phyloP scores from a whole-genome alignment of 1,140 invertebrate genomes.

The Zaprionus nigranus region DNA sequence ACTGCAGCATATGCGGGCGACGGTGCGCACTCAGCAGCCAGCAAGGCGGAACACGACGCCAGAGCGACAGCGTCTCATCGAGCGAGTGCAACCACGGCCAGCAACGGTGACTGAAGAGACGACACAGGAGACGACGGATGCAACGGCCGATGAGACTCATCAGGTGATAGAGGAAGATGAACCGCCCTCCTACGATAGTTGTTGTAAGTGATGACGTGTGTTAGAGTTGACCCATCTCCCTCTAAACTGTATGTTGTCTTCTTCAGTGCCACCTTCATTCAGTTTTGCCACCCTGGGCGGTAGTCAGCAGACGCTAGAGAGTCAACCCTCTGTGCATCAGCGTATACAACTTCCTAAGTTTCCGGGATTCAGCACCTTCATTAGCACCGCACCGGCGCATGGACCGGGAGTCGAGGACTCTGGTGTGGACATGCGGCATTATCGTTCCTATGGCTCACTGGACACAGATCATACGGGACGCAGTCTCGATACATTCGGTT shows the following conservation, averaged over 20 bases:
- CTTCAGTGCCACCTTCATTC: slow-evolving; percentile 77
- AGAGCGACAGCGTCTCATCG: slow-evolving; percentile 68
- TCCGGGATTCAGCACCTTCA: slow-evolving; percentile 69
- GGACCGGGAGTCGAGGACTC: slow-evolving; percentile 59
- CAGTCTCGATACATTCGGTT: slow-evolving; percentile 74
- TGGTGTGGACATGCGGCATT: slow-evolving; percentile 63
- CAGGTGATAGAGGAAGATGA: slow-evolving; percentile 70
- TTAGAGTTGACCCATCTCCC: not conserved
- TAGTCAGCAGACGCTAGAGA: slow-evolving; percentile 70
- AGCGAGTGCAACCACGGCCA: slow-evolving; percentile 60
- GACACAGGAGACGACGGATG: slow-evolving; percentile 31
- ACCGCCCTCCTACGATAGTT: slow-evolving; percentile 79
- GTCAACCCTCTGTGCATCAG: slow-evolving; percentile 39
- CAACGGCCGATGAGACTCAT: slow-evolving; percentile 40
- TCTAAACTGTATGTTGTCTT: not conserved
- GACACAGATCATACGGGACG: slow-evolving; percentile 71
- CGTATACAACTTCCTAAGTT: slow-evolving; percentile 75
- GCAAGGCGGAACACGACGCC: slow-evolving; percentile 50
- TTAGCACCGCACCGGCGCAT: slow-evolving; percentile 64
- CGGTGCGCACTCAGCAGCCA: slow-evolving; percentile 59
- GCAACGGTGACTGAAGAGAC: slow-evolving; percentile 56
- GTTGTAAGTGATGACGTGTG: slow-evolving; percentile 54
- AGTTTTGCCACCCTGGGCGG: slow-evolving; percentile 76
- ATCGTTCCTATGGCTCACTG: slow-evolving; percentile 70
- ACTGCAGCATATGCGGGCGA: slow-evolving; percentile 48